Base-by-base conservation (phyloP, 2,797 vertebrate species). In the Yasuhikotakia modesta region DNA sequence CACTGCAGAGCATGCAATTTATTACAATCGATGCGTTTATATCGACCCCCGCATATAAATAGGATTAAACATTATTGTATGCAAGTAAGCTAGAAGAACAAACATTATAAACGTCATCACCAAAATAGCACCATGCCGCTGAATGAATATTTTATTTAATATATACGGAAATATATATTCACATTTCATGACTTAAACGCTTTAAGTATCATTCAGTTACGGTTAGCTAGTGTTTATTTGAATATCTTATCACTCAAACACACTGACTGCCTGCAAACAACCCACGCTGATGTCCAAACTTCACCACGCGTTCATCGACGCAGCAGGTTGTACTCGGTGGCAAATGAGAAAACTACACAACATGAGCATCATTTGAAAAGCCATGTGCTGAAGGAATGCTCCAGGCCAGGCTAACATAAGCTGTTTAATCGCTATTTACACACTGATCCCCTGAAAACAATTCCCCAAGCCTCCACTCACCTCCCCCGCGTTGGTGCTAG, bases 401-500 rank as follows among this genome's bases (percentile, higher is more conserved):
- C n/a, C 66, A 69, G 71, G 78, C 64, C 71, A 10, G 24, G 65
- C 19, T 27, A 60, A 73, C 45, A 21, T 39, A 11, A 52, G 70
- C 55, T 17, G 22, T 72, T 71, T 22, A 57, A 45, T 35, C 69
- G 35, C 60, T 72, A 32, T 64, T 55, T 66, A 71, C 69, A 66
- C 64, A 77, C n/a, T n/a, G n/a, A n/a, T n/a, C n/a, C n/a, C n/a
- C n/a, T 32, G 68, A 50, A 55, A 53, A 78, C n/a, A n/a, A n/a
- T n/a, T n/a, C 73, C 58, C 69, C 19, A 0, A 45, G 7, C 64
- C 65, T 65, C 55, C 48, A 58, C 95, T 95, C 81, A 97, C 96
- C 96, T 98, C 97, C 90, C 95, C 96, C 52, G 89, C 91, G 1
- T 87, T 85, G 27, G 92, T 97, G 94, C 96, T 96, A 91, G 95